Evolutionary conservation across 1,140 invertebrate genomes (phyloP).

Genomic region (Linepithema humile): DNA sequence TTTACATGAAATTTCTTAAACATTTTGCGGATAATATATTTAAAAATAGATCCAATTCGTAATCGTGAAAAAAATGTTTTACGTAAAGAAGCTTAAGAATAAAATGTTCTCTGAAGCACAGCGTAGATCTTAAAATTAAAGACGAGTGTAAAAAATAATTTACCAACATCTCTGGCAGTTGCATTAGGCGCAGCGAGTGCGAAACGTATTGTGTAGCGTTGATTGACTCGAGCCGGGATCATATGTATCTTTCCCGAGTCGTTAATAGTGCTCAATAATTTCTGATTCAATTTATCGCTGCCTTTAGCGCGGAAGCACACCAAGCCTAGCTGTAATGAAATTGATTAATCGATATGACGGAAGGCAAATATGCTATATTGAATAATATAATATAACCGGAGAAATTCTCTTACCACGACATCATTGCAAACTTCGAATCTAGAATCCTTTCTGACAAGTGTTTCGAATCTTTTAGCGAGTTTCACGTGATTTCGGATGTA

Average conservation of each 20-base stretch:
- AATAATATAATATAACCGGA: not conserved
- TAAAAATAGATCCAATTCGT: not conserved
- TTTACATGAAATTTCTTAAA: not conserved
- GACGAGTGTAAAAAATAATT: conserved; percentile 60
- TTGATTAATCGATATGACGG: not conserved
- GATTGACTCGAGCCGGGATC: conserved; percentile 97
- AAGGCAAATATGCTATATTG: not conserved
- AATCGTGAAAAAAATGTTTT: not conserved
- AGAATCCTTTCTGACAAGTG: conserved; percentile 92
- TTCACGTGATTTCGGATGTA: conserved; percentile 97
- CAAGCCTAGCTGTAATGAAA: conserved; percentile 88
- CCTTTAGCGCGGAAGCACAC: conserved; percentile 95
- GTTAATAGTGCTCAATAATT: conserved; percentile 96
- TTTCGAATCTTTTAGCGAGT: conserved; percentile 97
- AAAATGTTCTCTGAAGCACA: not conserved
- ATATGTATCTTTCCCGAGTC: conserved; percentile 98
- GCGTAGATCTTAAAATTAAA: not conserved
- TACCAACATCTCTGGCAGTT: conserved; percentile 94
- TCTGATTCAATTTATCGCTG: conserved; percentile 96
- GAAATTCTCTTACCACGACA: conserved; percentile 91
- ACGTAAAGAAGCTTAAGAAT: not conserved
- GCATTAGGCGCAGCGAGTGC: conserved; percentile 97
- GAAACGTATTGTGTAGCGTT: conserved; percentile 97
- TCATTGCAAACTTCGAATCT: conserved; percentile 98
- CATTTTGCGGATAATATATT: not conserved